A percentile compares a stretch with the other conserved stretches of the same genome.
Evolutionary conservation across 2,797 vertebrate genomes (phyloP).

Genomic region (Sebastes steindachneri): DNA sequence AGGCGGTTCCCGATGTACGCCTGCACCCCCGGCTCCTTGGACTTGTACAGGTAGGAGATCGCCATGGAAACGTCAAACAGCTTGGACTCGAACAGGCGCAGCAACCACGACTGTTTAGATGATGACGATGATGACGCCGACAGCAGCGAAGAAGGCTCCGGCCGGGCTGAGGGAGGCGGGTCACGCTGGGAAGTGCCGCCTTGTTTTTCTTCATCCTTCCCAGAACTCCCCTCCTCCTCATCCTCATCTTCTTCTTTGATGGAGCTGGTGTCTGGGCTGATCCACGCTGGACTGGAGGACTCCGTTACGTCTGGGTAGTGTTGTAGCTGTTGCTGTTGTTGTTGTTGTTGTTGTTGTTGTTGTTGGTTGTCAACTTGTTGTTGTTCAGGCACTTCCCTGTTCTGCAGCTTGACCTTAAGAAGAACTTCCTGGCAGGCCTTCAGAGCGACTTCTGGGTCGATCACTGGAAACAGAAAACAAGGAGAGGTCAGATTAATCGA

Average conservation of each 20-base stretch:
- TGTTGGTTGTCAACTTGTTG: conserved; percentile 11
- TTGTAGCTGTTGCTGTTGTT: neutral
- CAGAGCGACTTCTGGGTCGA: conserved; percentile 90
- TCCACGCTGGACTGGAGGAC: conserved; percentile 10
- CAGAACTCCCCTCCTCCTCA: neutral
- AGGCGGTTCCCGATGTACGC: conserved; percentile 96
- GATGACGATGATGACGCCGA: conserved; percentile 38
- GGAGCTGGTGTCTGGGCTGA: conserved; percentile 57
- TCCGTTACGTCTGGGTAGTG: neutral
- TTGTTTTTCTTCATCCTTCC: neutral
- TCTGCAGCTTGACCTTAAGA: conserved; percentile 89
- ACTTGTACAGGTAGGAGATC: conserved; percentile 97
- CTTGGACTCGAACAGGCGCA: conserved; percentile 95
- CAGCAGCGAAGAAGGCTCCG: neutral
- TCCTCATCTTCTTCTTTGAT: conserved; percentile 68
- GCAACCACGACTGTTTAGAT: conserved; percentile 93
- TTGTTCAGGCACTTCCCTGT: conserved; percentile 67
- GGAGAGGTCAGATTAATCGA: neutral
- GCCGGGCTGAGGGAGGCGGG: neutral
- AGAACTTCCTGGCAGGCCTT: conserved; percentile 96
- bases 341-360: conserved; percentile 42
- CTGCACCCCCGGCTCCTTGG: conserved; percentile 96
- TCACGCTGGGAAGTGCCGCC: neutral
- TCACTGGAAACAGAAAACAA: conserved; percentile 71
- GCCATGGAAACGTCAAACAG: conserved; percentile 98